A percentile compares a stretch with the other conserved stretches of the same genome.
phyloP scores from a whole-genome alignment of 2,888 invertebrate species.

The Tenthredo livida region DNA sequence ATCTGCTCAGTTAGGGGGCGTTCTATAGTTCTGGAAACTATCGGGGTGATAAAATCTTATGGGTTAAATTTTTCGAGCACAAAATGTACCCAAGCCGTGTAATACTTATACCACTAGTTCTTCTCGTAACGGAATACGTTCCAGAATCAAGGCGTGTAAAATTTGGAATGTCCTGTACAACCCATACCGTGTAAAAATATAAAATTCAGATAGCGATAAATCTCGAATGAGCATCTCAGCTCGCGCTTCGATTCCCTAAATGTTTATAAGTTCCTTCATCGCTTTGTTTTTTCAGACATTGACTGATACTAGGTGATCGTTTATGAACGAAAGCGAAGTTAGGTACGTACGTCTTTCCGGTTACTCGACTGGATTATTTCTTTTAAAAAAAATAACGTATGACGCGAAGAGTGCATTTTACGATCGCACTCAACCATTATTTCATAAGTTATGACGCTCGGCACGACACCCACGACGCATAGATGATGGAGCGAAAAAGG shows the following conservation, averaged over 20 bases:
- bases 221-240: neutral
- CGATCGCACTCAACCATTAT: slow-evolving; percentile 35
- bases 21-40: neutral
- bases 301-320: slow-evolving; percentile 28
- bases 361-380: slow-evolving; percentile 14
- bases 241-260: slow-evolving; percentile 10
- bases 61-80: neutral
- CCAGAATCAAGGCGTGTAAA: neutral
- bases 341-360: neutral
- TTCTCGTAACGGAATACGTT: neutral
- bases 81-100: neutral
- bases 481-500: slow-evolving; percentile 35
- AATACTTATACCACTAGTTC: neutral
- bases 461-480: slow-evolving; percentile 7
- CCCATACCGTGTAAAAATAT: neutral
- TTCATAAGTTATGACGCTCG: slow-evolving; percentile 31
- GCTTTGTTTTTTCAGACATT: slow-evolving; percentile 40
- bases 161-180: neutral
- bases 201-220: slow-evolving; percentile 3
- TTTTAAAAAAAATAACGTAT: slow-evolving; percentile 26
- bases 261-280: slow-evolving; percentile 11
- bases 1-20: neutral
- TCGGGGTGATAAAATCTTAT: slow-evolving; percentile 3
- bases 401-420: slow-evolving; percentile 44
- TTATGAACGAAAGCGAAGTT: slow-evolving; percentile 7